Percentiles rank a stretch among this genome's conserved stretches.
phyloP scores from a whole-genome alignment of 2,888 invertebrate species.

The Acholoe squamosa region DNA sequence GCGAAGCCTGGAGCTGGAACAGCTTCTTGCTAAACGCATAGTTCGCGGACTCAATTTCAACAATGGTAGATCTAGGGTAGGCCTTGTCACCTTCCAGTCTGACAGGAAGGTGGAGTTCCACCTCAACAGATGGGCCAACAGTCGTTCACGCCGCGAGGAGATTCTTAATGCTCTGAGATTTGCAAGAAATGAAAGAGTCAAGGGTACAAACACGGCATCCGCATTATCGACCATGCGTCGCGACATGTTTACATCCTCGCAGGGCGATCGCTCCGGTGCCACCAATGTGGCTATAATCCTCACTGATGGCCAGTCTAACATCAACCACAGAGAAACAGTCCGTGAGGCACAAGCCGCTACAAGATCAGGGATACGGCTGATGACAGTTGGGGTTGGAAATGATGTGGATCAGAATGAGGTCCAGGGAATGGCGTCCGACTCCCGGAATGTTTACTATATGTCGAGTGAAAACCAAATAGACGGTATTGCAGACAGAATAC shows the following conservation, averaged over 20 bases:
- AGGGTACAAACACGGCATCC: conserved; percentile 78
- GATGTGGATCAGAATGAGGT: neutral
- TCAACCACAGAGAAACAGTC: conserved; percentile 75
- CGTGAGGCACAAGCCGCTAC: conserved; percentile 75
- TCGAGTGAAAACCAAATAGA: conserved; percentile 33
- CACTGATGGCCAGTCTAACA: conserved; percentile 79
- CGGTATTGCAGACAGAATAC: conserved; percentile 62
- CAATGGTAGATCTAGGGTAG: conserved; percentile 69
- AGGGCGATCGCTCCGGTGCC: conserved; percentile 67
- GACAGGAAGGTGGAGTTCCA: conserved; percentile 74
- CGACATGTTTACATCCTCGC: conserved; percentile 67
- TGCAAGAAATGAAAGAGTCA: conserved; percentile 75
- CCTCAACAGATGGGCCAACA: conserved; percentile 71
- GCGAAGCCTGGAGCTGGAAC: conserved; percentile 65
- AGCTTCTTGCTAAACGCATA: conserved; percentile 64
- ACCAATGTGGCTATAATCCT: conserved; percentile 71
- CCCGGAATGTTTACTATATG: conserved; percentile 40
- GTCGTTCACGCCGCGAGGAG: conserved; percentile 71
- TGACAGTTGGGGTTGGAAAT: conserved; percentile 73
- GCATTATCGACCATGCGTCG: conserved; percentile 69
- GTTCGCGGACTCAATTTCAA: conserved; percentile 68
- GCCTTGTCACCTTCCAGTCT: conserved; percentile 76
- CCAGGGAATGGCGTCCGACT: neutral
- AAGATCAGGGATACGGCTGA: conserved; percentile 73
- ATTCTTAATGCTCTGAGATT: conserved; percentile 78